Conservation (phyloP, 2,888 invertebrate species). For the Limnephilus marmoratus region DNA sequence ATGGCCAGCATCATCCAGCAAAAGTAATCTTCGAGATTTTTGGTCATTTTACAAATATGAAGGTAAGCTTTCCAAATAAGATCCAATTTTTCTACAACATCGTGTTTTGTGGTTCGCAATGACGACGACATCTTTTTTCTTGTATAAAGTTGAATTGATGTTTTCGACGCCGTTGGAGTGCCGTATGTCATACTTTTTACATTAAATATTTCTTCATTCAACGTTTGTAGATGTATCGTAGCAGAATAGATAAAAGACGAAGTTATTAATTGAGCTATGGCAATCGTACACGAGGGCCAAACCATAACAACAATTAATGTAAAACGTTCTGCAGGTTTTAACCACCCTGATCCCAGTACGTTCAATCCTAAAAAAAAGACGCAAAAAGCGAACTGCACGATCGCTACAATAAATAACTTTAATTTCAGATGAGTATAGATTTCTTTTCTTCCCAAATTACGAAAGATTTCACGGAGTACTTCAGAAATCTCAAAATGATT, state of each 20-base stretch:
- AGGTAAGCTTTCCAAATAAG: conserved; percentile 40
- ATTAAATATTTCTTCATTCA: not conserved
- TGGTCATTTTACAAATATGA: conserved; percentile 21
- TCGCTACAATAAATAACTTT: not conserved
- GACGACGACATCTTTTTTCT: not conserved
- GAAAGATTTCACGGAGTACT: not conserved
- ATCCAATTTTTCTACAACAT: not conserved
- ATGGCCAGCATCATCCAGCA: conserved; percentile 3
- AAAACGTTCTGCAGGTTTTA: not conserved
- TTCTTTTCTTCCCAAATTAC: not conserved
- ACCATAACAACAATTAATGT: not conserved
- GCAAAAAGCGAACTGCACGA: not conserved
- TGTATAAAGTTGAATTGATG: not conserved
- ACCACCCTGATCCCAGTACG: not conserved
- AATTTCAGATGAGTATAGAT: not conserved
- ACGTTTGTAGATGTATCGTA: not conserved
- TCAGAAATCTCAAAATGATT: not conserved
- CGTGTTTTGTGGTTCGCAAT: not conserved
- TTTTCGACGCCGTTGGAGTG: not conserved
- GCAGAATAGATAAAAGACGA: not conserved
- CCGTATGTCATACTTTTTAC: not conserved
- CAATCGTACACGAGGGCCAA: not conserved
- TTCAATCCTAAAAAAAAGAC: not conserved
- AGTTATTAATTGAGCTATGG: not conserved
- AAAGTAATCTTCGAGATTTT: conserved; percentile 18